Percentiles rank a stretch among this genome's conserved stretches.
Conservation (phyloP, 2,797 vertebrate species). For the Enteromius treurensis region DNA sequence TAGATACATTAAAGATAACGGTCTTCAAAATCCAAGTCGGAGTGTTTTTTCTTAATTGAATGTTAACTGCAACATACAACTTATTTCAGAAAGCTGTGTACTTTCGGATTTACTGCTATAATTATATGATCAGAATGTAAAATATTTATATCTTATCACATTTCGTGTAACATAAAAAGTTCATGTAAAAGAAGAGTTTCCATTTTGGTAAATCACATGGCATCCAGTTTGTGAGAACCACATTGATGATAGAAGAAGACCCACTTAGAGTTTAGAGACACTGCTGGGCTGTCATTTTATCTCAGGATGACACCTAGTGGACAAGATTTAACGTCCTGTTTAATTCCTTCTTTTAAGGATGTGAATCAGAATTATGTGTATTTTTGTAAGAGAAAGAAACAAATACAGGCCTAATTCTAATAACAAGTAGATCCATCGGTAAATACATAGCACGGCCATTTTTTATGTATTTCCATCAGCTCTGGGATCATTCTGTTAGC, state of each 20-base stretch:
- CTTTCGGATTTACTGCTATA: background rate
- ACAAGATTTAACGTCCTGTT: background rate
- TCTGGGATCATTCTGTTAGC: background rate
- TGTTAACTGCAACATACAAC: background rate
- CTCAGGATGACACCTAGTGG: conserved; percentile 56
- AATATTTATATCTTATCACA: background rate
- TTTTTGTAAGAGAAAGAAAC: background rate
- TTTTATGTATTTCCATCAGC: background rate
- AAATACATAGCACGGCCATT: too few species aligned
- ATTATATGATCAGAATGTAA: background rate
- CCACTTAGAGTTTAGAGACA: background rate
- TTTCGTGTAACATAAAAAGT: background rate
- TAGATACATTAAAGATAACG: conserved; percentile 45
- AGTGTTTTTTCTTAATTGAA: background rate
- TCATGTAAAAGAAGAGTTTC: background rate
- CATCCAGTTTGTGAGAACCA: background rate
- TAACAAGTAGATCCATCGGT: background rate
- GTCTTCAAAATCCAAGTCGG: conserved; percentile 11
- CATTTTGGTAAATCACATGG: background rate
- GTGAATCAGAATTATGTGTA: background rate
- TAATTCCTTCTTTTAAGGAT: background rate
- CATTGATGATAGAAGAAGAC: background rate
- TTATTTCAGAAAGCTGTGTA: background rate
- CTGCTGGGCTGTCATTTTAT: background rate
- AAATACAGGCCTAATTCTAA: background rate